Conservation (phyloP, 2,888 invertebrate species). For the Lasioglossum calceatum region DNA sequence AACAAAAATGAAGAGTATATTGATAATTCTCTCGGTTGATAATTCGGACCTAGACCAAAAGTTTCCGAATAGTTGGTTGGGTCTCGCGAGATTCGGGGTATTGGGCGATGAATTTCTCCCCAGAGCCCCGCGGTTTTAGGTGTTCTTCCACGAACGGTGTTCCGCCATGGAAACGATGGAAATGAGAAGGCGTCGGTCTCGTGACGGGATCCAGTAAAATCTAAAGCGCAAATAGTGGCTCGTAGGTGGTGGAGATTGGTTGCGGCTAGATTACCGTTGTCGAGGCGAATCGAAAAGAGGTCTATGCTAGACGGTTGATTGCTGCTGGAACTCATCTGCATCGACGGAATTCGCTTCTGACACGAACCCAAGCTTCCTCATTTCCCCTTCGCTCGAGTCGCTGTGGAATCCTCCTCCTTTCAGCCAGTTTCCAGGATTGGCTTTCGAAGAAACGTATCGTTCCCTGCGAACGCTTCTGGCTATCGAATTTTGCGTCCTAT, state of each 20-base stretch:
- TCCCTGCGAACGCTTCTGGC: neutral
- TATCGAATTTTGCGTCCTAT: neutral
- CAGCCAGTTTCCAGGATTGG: neutral
- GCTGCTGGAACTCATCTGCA: slow-evolving; percentile 65
- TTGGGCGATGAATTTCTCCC: neutral
- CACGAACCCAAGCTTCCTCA: slow-evolving; percentile 56
- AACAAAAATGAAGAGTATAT: neutral
- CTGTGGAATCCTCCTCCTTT: neutral
- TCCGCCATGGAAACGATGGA: neutral
- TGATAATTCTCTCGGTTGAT: neutral
- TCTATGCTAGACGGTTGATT: slow-evolving; percentile 58
- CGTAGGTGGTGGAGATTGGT: slow-evolving; percentile 68
- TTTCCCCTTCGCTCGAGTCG: neutral
- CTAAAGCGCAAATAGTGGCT: slow-evolving; percentile 79
- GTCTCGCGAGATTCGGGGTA: neutral
- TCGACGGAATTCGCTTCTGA: slow-evolving; percentile 64
- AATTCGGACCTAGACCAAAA: neutral
- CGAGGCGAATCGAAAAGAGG: slow-evolving; percentile 54
- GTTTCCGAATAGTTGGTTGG: neutral
- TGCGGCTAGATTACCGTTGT: slow-evolving; percentile 74
- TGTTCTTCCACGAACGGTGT: neutral
- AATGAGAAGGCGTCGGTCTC: slow-evolving; percentile 64
- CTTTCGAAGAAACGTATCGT: neutral
- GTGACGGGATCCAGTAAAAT: slow-evolving; percentile 81
- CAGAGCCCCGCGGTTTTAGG: neutral